Evolutionary conservation across 2,113 vertebrate species (phyloP), one percentile per base, ranked within the genome.

Genomic region (Nesoenas mayeri): DNA sequence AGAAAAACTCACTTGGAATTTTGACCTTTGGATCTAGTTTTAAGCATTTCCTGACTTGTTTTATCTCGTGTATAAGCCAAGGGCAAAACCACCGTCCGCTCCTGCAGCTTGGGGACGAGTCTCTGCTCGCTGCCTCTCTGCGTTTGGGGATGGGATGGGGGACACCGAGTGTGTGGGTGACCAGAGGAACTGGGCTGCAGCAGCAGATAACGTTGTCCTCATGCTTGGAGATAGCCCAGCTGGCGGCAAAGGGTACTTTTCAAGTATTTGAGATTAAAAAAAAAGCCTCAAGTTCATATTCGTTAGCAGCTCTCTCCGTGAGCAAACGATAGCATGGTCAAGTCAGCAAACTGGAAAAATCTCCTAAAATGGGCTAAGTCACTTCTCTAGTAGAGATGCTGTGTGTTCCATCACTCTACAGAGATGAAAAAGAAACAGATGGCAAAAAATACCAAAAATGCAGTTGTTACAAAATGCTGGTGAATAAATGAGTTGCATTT

Each of bases 261-360:
- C 44, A 47, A 47, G 44, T 47, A 47, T 47, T 47, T 47, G 18
- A 47, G 44, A 19, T 47, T 18, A 18, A 47, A 47, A 47, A 47
- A 62, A 38, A 56, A 60, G 4, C 57, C 80, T 54, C 28, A 4
- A 36, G 40, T 38, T 29, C 22, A 0, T 12, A 3, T 16, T 60
- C 22, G 29, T 57, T 32, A 64, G 65, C 42, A 85, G 51, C 47
- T 79, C 69, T 62, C 22, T 3, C 40, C 1, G 1, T 34, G 83
- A 58, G 54, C n/a, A 65, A 81, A 6, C 0, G 3, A 26, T 28
- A 74, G 38, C 62, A 19, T 0, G 0, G 40, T 15, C 34, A 18
- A 51, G 64, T 47, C 91, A 56, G 28, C 11, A 19, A 60, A 31
- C 19, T 69, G 51, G 69, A 34, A 71, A 62, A 58, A 67, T 9